Conservation (phyloP, 2,797 vertebrate species). For the Rhynchonycteris naso region DNA sequence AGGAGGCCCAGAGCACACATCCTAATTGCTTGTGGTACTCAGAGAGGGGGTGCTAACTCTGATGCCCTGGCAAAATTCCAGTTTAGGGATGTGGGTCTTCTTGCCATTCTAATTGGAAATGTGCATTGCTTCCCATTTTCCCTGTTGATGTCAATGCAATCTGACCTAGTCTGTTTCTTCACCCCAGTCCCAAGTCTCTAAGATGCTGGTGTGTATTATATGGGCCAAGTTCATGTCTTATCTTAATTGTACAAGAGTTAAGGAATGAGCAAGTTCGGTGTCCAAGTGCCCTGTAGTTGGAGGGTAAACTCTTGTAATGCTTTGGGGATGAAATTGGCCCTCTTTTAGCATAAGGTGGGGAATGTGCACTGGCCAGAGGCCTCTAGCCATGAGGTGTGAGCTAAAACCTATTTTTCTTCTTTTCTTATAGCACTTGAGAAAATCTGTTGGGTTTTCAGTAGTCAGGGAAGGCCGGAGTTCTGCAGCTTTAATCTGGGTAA, state of each 20-base stretch:
- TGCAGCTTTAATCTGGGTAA: conserved; percentile 87
- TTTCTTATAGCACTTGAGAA: conserved; percentile 84
- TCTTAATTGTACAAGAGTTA: conserved; percentile 69
- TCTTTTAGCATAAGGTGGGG: conserved; percentile 77
- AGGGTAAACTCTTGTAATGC: conserved; percentile 69
- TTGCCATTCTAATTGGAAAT: conserved; percentile 79
- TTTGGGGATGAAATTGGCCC: conserved; percentile 61
- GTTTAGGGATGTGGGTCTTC: conserved; percentile 82
- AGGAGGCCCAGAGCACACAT: conserved; percentile 79
- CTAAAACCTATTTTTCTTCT: conserved; percentile 87
- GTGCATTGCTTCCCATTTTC: conserved; percentile 78
- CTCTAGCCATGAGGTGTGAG: conserved; percentile 83
- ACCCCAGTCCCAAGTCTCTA: conserved; percentile 68
- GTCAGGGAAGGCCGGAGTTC: conserved; percentile 85
- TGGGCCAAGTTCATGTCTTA: conserved; percentile 71
- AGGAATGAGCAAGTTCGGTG: conserved; percentile 50
- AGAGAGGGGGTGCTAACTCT: conserved; percentile 83
- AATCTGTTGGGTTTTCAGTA: conserved; percentile 80
- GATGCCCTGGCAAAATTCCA: conserved; percentile 82
- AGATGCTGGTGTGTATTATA: conserved; percentile 74
- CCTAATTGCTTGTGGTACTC: conserved; percentile 77
- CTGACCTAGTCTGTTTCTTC: conserved; percentile 74
- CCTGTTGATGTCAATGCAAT: conserved; percentile 74
- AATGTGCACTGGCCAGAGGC: conserved; percentile 78
- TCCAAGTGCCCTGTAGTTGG: conserved; percentile 42